phyloP scores from a whole-genome alignment of 2,888 invertebrate genomes.

The Myopa tessellatipennis region DNA sequence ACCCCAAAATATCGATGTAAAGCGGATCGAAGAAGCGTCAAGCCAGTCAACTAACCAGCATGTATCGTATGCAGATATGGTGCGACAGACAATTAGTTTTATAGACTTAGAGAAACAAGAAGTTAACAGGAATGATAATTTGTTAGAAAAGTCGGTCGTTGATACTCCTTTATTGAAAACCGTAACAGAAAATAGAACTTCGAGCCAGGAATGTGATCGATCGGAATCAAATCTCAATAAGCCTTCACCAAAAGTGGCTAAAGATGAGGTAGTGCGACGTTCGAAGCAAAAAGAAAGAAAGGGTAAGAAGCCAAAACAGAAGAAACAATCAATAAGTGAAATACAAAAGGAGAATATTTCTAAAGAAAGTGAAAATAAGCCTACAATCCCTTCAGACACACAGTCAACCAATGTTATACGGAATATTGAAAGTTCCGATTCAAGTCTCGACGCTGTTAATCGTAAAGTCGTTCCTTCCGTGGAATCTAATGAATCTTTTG shows the following conservation, averaged over 20 bases:
- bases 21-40: background rate
- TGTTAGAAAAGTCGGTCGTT: too few relatives aligned
- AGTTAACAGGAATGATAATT: slow-evolving; percentile 8
- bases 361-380: background rate
- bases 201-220: background rate
- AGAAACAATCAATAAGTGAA: background rate
- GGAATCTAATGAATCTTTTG: background rate
- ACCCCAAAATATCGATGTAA: background rate
- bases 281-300: slow-evolving; percentile 11
- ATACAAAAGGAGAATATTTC: background rate
- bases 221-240: background rate
- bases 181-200: background rate
- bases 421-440: background rate
- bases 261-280: background rate
- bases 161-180: background rate
- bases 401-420: background rate
- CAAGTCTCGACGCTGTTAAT: background rate
- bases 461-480: background rate
- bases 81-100: slow-evolving; percentile 48
- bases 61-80: slow-evolving; percentile 30
- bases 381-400: background rate
- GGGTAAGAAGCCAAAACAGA: slow-evolving; percentile 4
- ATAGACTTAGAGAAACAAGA: slow-evolving; percentile 53
- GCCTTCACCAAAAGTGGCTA: background rate
- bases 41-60: slow-evolving; percentile 14